Conservation (phyloP, 2,113 vertebrate genomes). For the Crypturellus undulatus region DNA sequence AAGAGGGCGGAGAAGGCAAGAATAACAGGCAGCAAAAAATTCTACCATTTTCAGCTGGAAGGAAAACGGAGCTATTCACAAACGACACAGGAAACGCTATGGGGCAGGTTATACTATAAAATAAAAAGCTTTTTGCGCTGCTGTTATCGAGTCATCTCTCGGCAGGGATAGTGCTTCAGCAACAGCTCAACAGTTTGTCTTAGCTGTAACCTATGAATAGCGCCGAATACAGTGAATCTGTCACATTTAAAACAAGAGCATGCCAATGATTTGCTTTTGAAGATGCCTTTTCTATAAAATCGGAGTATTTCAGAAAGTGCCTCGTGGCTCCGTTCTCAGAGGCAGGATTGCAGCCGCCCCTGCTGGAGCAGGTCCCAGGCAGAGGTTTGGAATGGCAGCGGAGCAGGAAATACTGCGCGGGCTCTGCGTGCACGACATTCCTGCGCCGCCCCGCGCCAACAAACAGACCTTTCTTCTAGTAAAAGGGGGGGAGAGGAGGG, state of each 20-base stretch:
- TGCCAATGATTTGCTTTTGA: not conserved
- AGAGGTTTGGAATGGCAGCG: conserved; percentile 80
- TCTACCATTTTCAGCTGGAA: not conserved
- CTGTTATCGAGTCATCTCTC: not conserved
- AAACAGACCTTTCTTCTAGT: conserved; percentile 77
- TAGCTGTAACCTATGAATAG: not conserved
- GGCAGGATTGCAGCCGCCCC: conserved; percentile 24
- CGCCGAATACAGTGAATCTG: fast-evolving
- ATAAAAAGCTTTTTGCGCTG: not conserved
- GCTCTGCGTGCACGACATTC: conserved; percentile 79
- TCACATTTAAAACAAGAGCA: not conserved
- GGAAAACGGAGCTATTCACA: not conserved
- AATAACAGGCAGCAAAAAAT: not conserved
- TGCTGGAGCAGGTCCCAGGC: conserved; percentile 74
- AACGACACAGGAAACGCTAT: not conserved
- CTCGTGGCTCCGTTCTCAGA: conserved; percentile 7
- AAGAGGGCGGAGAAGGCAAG: not conserved
- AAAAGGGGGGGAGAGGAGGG: not conserved
- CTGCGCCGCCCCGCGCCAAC: conserved; percentile 76
- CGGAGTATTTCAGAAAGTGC: not conserved
- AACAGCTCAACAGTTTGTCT: not conserved
- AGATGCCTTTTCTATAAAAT: not conserved
- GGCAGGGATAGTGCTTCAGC: fast-evolving
- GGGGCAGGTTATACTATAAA: not conserved
- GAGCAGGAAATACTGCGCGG: conserved; percentile 79